Evolutionary conservation across 2,888 invertebrate genomes (phyloP), one percentile per base, ranked within the genome.

Genomic region (Melinaea menophilus): DNA sequence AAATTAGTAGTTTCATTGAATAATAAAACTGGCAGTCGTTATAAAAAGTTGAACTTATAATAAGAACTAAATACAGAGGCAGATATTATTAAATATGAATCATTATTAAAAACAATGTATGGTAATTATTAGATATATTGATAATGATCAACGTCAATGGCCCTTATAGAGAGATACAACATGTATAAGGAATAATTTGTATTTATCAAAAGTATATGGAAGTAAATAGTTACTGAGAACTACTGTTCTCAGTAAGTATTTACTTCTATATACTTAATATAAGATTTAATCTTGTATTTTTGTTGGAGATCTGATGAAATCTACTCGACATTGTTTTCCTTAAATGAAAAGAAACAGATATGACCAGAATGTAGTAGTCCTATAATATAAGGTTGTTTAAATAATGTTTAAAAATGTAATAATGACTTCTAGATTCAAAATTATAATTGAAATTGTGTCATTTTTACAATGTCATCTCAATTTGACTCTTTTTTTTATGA

Each of bases 301-400:
- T 3, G 97, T 97, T 0, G 96, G 96, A n/a, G 97, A 96, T 78
- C 94, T 95, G 77, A 95, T 94, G 90, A 97, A 97, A 86, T 97
- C 97, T 68, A 96, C 95, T 69, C 95, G 90, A 80, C 96, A 96
- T 73, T 94, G 82, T 95, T 95, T 72, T 91, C 90, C 22, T 22
- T 22, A 22, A 22, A 22, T 22, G 22, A 22, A 22, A 22, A 22
- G 22, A 22, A 22, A 22, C 22, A 22, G 22, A 22, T 22, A 22
- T 22, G 22, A 22, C 22, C 22, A 22, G 22, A 22, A 22, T 22
- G 22, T 22, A 22, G 22, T 22, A 22, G 22, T 22, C 22, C 22
- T 22, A 22, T 22, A 22, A 22, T 22, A 22, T 22, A 22, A 22
- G 22, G 1, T 22, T 22, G 22, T 22, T 22, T 22, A 22, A 22